Percentiles rank a stretch among this genome's conserved stretches.
phyloP scores from a whole-genome alignment of 2,888 invertebrate species.

The Phyto melanocephala region DNA sequence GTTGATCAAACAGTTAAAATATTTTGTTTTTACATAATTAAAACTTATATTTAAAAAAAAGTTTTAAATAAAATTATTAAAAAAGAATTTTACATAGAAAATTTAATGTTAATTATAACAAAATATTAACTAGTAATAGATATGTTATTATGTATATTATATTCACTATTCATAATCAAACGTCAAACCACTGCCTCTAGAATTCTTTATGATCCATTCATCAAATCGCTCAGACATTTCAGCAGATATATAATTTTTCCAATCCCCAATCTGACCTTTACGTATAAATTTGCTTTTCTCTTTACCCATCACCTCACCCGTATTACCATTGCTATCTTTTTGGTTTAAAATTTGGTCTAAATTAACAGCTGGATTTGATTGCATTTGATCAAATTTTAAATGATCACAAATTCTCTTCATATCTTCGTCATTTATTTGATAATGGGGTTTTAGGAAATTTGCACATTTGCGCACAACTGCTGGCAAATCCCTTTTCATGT shows the following conservation, averaged over 20 bases:
- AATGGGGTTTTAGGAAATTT: slow-evolving; percentile 80
- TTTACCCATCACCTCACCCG: neutral
- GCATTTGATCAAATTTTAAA: slow-evolving; percentile 90
- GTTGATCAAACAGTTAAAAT: too few species aligned
- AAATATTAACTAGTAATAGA: too few species aligned
- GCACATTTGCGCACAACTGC: slow-evolving; percentile 85
- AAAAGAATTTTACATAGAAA: too few species aligned
- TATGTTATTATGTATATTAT: neutral
- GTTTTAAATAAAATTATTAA: too few species aligned
- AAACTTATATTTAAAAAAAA: too few species aligned
- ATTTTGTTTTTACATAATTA: too few species aligned
- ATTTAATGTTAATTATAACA: too few species aligned
- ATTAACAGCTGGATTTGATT: slow-evolving; percentile 88
- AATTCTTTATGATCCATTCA: slow-evolving; percentile 83
- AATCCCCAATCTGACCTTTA: slow-evolving; percentile 88
- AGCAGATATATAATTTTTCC: slow-evolving; percentile 87
- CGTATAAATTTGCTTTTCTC: slow-evolving; percentile 83
- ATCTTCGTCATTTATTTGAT: slow-evolving; percentile 83
- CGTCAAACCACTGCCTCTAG: slow-evolving; percentile 82
- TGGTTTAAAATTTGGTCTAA: slow-evolving; percentile 83
- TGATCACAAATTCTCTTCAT: slow-evolving; percentile 85
- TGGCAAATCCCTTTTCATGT: slow-evolving; percentile 87
- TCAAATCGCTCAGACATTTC: slow-evolving; percentile 86
- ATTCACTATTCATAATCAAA: slow-evolving; percentile 80
- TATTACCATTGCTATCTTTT: slow-evolving; percentile 60